Evolutionary conservation across 2,797 vertebrate genomes (phyloP).

Genomic region (Pampus argenteus): DNA sequence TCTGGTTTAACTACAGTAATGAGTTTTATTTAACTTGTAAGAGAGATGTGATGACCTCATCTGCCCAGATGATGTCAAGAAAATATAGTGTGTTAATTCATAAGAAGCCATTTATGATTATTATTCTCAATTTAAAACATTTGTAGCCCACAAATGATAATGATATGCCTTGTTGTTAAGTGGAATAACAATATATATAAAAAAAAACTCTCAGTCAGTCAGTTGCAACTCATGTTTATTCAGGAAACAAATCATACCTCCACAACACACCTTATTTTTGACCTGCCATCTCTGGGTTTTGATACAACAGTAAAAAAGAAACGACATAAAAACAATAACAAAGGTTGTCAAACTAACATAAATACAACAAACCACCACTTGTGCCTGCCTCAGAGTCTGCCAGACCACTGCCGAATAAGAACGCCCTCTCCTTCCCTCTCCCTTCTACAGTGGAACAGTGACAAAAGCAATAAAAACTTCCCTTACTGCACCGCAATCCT

Average conservation of each 20-base stretch:
- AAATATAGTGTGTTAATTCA: neutral
- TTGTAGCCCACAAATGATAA: neutral
- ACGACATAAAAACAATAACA: constrained; percentile 73
- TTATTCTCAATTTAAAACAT: neutral
- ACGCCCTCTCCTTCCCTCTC: constrained; percentile 27
- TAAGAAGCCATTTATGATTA: neutral
- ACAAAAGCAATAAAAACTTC: constrained; percentile 57
- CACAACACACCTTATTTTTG: constrained; percentile 80
- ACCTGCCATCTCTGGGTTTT: constrained; percentile 81
- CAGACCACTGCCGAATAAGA: constrained; percentile 47
- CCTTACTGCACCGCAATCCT: constrained; percentile 61
- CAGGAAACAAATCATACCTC: constrained; percentile 82
- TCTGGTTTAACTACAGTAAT: neutral
- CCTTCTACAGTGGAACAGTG: constrained; percentile 31
- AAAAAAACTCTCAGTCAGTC: constrained; percentile 36
- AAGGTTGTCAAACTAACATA: constrained; percentile 82
- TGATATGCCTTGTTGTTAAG: neutral
- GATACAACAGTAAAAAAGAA: constrained; percentile 83
- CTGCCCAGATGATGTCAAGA: neutral
- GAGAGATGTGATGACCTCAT: neutral
- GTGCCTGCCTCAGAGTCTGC: constrained; percentile 53
- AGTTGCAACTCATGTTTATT: constrained; percentile 87
- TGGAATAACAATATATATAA: neutral
- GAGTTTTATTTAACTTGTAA: neutral
- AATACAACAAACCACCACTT: constrained; percentile 80